Percentiles rank a stretch among this genome's conserved stretches.
Evolutionary conservation across 2,888 invertebrate genomes (phyloP).

Genomic region (Minunthozetes semirufus): DNA sequence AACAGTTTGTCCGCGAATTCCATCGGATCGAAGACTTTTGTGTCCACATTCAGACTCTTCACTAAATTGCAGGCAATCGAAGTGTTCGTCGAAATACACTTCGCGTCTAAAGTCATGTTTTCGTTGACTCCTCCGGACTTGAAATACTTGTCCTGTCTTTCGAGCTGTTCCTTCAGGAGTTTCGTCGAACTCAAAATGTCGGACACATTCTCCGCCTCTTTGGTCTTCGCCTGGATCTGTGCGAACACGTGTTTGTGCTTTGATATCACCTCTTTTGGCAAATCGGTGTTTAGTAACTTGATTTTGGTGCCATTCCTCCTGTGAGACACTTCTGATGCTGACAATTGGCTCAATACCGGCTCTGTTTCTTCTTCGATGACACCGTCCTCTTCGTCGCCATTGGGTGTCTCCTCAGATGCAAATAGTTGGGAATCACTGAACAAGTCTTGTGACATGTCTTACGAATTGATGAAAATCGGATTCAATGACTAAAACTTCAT

Average conservation of each 20-base stretch:
- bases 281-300: neutral
- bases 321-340: neutral
- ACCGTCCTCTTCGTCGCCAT: neutral
- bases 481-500: neutral
- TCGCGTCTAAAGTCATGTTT: conserved; percentile 21
- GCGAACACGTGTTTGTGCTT: neutral
- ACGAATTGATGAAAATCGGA: neutral
- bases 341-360: neutral
- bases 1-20: conserved; percentile 13
- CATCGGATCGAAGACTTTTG: neutral
- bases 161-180: neutral
- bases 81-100: neutral
- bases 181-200: neutral
- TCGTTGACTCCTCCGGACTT: neutral
- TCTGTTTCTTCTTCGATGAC: neutral
- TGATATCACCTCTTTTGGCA: neutral
- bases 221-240: neutral
- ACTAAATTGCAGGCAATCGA: neutral
- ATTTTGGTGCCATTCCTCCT: neutral
- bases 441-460: conserved; percentile 14
- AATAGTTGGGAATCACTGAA: conserved; percentile 1
- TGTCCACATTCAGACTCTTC: neutral
- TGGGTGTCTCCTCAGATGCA: neutral
- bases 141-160: neutral
- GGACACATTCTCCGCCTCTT: neutral